Evolutionary conservation across 2,797 vertebrate genomes (phyloP), one percentile per base, ranked within the genome.

Genomic region (Harpagifer antarcticus): DNA sequence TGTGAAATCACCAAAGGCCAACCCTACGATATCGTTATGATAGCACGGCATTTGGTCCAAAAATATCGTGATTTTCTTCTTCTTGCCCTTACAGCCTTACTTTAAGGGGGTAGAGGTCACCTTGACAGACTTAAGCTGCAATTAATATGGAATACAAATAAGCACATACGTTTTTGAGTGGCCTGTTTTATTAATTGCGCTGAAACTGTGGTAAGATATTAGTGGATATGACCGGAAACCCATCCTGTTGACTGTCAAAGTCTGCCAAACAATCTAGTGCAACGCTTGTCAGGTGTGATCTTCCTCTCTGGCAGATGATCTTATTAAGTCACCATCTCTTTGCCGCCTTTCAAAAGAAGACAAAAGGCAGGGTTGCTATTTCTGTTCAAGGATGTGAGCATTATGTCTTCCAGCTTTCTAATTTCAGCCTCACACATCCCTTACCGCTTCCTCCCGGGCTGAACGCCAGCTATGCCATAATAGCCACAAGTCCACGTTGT

Each of bases 101-200:
- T 37, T 37, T n/a, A 40, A 19, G 58, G 13, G 76, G 79, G 49
- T 70, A 85, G 89, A 89, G 89, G 91, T 93, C 87, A 93, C 89
- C 89, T 92, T 94, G 88, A 86, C 65, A 61, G 12, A 27, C 58
- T 53, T 44, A n/a, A 73, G 86, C 56, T 68, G 62, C 4, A 63
- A 50, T 85, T 83, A 61, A 74, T 23, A 47, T 33, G 10, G 33
- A 53, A 61, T 73, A 3, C 13, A 45, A 8, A 66, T 49, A 47
- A 47, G 27, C 56, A 1, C 16, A 9, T 43, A 31, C 5, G 7
- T 33, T 15, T 31, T 47, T 8, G 1, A 7, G 10, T 2, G 15
- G 19, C 42, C 42, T 52, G 19, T 59, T 12, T 15, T 44, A 43
- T 19, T 42, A 23, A 52, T 19, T 48, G 23, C 31, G 19, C 23